Conservation (phyloP, 2,888 invertebrate genomes). For the Athrips mouffetella region DNA sequence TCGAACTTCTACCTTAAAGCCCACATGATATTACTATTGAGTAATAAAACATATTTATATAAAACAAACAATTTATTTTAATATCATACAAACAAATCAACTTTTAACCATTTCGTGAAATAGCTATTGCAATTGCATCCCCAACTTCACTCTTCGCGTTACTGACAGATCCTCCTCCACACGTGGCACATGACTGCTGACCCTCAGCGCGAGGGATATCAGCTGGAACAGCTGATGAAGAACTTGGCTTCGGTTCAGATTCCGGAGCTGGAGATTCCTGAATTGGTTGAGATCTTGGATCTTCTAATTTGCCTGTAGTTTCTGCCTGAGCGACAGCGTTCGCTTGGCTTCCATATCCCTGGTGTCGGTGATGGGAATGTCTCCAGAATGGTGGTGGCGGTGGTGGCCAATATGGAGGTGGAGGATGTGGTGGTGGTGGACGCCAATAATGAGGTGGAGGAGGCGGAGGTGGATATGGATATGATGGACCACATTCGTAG, state of each 20-base stretch:
- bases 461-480: constrained; percentile 32
- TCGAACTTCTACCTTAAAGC: too few relatives aligned
- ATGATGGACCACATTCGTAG: constrained; percentile 32
- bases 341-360: not conserved
- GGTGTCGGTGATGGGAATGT: constrained; percentile 15
- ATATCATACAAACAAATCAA: not conserved
- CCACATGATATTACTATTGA: too few relatives aligned
- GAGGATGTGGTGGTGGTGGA: constrained; percentile 34
- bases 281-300: not conserved
- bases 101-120: constrained; percentile 22
- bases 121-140: constrained; percentile 47
- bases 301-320: not conserved
- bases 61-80: too few relatives aligned
- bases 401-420: constrained; percentile 27
- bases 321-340: not conserved
- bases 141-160: constrained; percentile 48
- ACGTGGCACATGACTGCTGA: constrained; percentile 26
- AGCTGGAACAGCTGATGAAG: not conserved
- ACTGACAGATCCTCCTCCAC: constrained; percentile 36
- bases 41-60: too few relatives aligned
- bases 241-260: not conserved
- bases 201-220: not conserved
- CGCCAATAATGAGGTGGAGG: constrained; percentile 22
- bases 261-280: not conserved
- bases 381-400: constrained; percentile 17